Conservation (phyloP, 2,113 vertebrate genomes). For the Phoxinus phoxinus region DNA sequence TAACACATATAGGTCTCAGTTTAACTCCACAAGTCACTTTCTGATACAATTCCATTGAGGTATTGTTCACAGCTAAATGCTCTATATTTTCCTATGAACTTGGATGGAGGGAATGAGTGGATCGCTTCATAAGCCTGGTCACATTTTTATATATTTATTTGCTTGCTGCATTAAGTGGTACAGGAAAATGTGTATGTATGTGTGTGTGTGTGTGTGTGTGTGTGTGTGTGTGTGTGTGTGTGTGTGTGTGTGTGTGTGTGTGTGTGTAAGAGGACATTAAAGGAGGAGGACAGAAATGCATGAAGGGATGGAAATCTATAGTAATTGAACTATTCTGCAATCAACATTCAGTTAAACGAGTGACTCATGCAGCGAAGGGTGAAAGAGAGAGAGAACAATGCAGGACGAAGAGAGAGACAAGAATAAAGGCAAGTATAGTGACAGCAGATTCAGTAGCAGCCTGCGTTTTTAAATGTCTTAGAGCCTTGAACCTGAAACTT, state of each 20-base stretch:
- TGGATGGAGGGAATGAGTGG: background rate
- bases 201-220: background rate
- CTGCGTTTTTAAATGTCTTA: background rate
- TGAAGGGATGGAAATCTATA: slow-evolving; percentile 27
- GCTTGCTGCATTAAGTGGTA: background rate
- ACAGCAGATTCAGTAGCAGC: slow-evolving; percentile 10
- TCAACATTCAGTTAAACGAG: slow-evolving; percentile 31
- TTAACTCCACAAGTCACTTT: background rate
- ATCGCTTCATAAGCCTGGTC: background rate
- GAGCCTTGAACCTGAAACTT: background rate
- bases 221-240: no score
- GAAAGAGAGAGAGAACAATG: slow-evolving; percentile 29
- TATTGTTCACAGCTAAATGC: background rate
- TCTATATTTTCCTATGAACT: background rate
- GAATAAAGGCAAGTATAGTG: background rate
- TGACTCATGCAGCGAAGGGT: slow-evolving; percentile 31
- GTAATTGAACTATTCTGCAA: slow-evolving; percentile 46
- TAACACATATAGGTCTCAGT: background rate
- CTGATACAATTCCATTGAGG: background rate
- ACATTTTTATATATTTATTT: slow-evolving; percentile 9
- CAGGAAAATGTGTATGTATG: background rate
- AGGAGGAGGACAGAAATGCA: slow-evolving; percentile 50
- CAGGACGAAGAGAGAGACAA: background rate
- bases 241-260: background rate
- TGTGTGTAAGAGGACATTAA: slow-evolving; percentile 10